Evolutionary conservation across 2,797 vertebrate species (phyloP), one percentile per base, ranked within the genome.

Genomic region (Lepus townsendii): DNA sequence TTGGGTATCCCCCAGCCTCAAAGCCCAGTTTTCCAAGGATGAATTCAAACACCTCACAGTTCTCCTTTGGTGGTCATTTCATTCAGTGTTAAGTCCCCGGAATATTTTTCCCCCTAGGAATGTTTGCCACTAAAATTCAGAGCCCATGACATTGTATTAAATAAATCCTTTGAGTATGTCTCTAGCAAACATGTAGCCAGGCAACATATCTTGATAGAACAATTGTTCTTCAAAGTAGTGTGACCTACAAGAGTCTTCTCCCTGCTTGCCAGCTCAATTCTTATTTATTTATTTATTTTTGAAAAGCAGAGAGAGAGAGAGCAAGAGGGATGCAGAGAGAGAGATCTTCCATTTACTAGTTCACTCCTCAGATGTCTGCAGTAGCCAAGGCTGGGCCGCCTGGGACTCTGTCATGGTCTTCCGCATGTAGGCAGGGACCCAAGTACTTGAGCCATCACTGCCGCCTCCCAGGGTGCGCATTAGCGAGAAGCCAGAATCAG

Each of bases 1-100:
- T 97, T 97, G 97, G 98, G 98, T 98, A 98, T 98, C 95, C 97
- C 80, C 97, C 96, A 97, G 97, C 92, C 97, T 97, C 98, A 97
- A 98, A 97, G 95, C 83, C 95, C 96, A 97, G 87, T 96, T 57
- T 57, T 20, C 54, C 54, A 57, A 5, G 54, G 97, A 97, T 94
- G 97, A 98, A 97, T 97, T 97, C 96, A 97, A 96, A 96, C 27
- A 95, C 88, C 93, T 96, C 96, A 96, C 84, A 90, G 80, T 30
- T 95, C 62, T 90, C 84, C 75, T 92, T 95, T 72, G 97, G 57
- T 0, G 3, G 75, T 83, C 76, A 62, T 50, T 75, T 96, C 68
- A 88, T 65, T 71, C 20, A 76, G n/a, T 47, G 9, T 83, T 82
- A 90, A 57, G 9, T 80, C 68, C 68, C 30, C 5, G n/a, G 60